Conservation (phyloP, 1,140 invertebrate genomes). For the Spodoptera litura region DNA sequence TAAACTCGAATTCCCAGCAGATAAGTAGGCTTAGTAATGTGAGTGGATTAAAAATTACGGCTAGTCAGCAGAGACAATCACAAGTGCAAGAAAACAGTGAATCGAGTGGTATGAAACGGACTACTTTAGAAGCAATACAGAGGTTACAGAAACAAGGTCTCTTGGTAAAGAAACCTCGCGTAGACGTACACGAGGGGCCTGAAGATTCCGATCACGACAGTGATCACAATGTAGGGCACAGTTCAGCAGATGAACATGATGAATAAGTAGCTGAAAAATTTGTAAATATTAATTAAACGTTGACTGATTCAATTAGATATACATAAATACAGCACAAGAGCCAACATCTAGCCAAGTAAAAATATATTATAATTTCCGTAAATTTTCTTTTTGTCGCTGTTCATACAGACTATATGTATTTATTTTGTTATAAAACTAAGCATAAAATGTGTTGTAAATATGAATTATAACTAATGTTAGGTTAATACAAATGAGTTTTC, state of each 20-base stretch:
- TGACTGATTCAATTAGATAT: slow-evolving; percentile 37
- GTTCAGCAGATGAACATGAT: slow-evolving; percentile 55
- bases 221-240: slow-evolving; percentile 59
- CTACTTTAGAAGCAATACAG: slow-evolving; percentile 75
- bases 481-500: background rate
- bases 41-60: slow-evolving; percentile 74
- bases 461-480: background rate
- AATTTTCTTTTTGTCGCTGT: background rate
- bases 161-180: slow-evolving; percentile 76
- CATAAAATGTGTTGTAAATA: slow-evolving; percentile 31
- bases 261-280: slow-evolving; percentile 25
- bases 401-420: slow-evolving; percentile 23
- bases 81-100: slow-evolving; percentile 70
- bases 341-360: background rate
- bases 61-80: slow-evolving; percentile 66
- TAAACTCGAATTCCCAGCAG: slow-evolving; percentile 64
- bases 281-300: slow-evolving; percentile 36
- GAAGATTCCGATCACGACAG: slow-evolving; percentile 58
- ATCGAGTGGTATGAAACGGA: slow-evolving; percentile 61
- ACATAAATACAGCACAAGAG: slow-evolving; percentile 15
- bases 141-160: slow-evolving; percentile 79
- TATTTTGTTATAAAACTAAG: slow-evolving; percentile 31
- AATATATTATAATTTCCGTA: slow-evolving; percentile 24
- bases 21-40: slow-evolving; percentile 66
- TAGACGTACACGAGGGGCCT: slow-evolving; percentile 64